Conservation (phyloP, 2,113 vertebrate species). For the Aphelocoma coerulescens region DNA sequence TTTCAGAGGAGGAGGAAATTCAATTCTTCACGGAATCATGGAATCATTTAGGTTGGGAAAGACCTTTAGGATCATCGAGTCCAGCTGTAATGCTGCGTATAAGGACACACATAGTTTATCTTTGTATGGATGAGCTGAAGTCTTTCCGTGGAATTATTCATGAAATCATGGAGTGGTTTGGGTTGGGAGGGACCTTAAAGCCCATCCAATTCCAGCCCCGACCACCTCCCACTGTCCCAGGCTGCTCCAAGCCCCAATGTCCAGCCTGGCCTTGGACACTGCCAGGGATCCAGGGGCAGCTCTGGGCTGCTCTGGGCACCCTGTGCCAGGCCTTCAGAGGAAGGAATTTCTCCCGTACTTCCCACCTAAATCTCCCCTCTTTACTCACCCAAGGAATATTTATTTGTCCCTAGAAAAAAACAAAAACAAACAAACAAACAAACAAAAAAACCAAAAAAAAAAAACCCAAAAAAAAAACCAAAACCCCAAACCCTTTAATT, state of each 20-base stretch:
- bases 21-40: background rate
- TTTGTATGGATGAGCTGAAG: background rate
- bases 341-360: background rate
- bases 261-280: background rate
- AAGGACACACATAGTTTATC: background rate
- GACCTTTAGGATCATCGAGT: background rate
- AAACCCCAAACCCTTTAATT: too few species aligned
- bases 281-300: background rate
- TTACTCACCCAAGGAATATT: background rate
- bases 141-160: background rate
- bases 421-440: too few species aligned
- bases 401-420: background rate
- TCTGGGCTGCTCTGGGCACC: background rate
- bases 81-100: fast-evolving
- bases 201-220: background rate
- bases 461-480: background rate
- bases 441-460: background rate
- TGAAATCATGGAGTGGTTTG: background rate
- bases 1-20: background rate
- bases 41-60: background rate
- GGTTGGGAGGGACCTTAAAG: background rate
- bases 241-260: background rate
- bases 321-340: background rate
- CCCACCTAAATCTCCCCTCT: too few species aligned
- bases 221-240: background rate